phyloP scores from a whole-genome alignment of 1,140 invertebrate genomes.

The Protaetia brevitarsis region DNA sequence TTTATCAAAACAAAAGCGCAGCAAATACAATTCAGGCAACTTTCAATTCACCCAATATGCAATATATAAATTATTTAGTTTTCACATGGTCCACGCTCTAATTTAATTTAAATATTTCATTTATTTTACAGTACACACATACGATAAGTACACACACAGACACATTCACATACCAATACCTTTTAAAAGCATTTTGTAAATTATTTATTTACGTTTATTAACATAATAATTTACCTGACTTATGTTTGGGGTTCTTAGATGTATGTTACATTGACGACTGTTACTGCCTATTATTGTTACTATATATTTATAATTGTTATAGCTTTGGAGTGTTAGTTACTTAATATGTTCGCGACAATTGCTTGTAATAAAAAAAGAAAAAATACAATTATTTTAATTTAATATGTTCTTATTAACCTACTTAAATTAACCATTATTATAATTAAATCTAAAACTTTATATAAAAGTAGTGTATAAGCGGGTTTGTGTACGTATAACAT shows the following conservation, averaged over 20 bases:
- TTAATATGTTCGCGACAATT: neutral
- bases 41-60: neutral
- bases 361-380: neutral
- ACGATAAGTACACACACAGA: too few relatives aligned
- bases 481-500: neutral
- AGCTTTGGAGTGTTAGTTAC: slow-evolving; percentile 2
- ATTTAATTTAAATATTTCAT: neutral
- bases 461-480: neutral
- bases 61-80: neutral
- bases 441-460: neutral
- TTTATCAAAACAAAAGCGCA: neutral
- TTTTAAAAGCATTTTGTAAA: neutral
- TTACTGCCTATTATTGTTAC: neutral
- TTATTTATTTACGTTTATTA: neutral
- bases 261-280: neutral
- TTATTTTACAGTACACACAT: neutral
- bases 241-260: slow-evolving; percentile 4
- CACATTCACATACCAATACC: neutral
- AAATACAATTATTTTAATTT: slow-evolving; percentile 1
- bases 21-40: too few relatives aligned
- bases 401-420: neutral
- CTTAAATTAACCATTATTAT: slow-evolving; percentile 6
- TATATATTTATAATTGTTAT: neutral
- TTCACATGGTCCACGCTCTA: neutral
- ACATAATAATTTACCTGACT: slow-evolving; percentile 1